Evolutionary conservation across 2,888 invertebrate genomes (phyloP), one percentile per base, ranked within the genome.

Genomic region (Lasioglossum marginatum): DNA sequence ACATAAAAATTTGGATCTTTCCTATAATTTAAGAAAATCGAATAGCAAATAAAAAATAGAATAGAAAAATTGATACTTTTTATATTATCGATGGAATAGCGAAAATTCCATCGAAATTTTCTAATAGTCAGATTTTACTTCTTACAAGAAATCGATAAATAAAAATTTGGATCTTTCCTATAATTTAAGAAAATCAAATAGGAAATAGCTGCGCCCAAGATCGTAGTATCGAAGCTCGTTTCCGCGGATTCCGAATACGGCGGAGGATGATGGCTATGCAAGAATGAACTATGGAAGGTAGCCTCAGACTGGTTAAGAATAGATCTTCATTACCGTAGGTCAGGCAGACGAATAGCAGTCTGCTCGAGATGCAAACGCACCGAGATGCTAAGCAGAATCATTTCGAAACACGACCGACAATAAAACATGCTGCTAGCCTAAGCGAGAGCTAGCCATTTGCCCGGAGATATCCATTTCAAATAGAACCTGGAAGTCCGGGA

Each of bases 291-390:
- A 16, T 8, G 31, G 37, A 34, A 68, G 70, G 71, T 76, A 83
- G 34, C 27, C 43, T 40, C n/a, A 5, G 66, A 16, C 27, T 1
- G 40, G 31, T 77, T 75, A 81, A 85, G 72, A 85, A 86, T 86
- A 86, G 81, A 76, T 70, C 40, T 70, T 57, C 76, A 48, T 76
- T 79, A 70, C 12, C 81, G 68, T 86, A 86, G 85, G 86, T 86
- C 86, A 86, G 85, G 79, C 48, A 81, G 81, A 73, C 48, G 23
- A 45, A 68, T 77, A 79, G 81, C 60, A 63, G 75, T 48, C 72
- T 73, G 60, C 27, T 19, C 66, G 6, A 34, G 14, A 48, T 77
- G 77, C 48, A n/a, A 77, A 68, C 48, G 70, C 48, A 31, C 45
- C 60, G 27, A 27, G 14, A 63, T 16, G 27, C 27, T 27, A 27